Conservation (phyloP, 23 tunicate species). For the Styela clava region DNA sequence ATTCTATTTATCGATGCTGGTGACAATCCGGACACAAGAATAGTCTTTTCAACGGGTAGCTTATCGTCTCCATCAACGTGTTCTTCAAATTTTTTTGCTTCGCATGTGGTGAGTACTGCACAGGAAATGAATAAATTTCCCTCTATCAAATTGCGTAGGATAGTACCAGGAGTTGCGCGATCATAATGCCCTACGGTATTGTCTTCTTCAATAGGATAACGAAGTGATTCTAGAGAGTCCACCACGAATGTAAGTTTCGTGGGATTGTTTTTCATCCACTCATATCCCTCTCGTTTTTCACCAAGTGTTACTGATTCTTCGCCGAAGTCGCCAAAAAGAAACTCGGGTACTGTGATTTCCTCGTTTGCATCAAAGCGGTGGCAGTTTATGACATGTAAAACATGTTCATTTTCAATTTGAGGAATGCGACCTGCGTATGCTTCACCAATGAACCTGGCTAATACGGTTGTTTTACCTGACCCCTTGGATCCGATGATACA, state of each 20-base stretch:
- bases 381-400: background rate
- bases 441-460: background rate
- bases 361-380: background rate
- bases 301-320: background rate
- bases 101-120: background rate
- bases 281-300: background rate
- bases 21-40: background rate
- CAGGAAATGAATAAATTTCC: background rate
- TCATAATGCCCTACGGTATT: background rate
- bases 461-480: background rate
- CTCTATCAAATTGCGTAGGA: background rate
- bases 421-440: background rate
- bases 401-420: background rate
- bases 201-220: background rate
- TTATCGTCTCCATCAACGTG: background rate
- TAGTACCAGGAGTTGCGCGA: background rate
- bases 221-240: background rate
- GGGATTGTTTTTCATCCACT: background rate
- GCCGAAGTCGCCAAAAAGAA: background rate
- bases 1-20: background rate
- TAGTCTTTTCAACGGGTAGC: background rate
- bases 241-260: background rate
- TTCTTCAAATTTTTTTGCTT: background rate
- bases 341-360: background rate
- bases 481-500: background rate